Base-by-base conservation (phyloP, 2,797 vertebrate species). In the Bucorvus abyssinicus region DNA sequence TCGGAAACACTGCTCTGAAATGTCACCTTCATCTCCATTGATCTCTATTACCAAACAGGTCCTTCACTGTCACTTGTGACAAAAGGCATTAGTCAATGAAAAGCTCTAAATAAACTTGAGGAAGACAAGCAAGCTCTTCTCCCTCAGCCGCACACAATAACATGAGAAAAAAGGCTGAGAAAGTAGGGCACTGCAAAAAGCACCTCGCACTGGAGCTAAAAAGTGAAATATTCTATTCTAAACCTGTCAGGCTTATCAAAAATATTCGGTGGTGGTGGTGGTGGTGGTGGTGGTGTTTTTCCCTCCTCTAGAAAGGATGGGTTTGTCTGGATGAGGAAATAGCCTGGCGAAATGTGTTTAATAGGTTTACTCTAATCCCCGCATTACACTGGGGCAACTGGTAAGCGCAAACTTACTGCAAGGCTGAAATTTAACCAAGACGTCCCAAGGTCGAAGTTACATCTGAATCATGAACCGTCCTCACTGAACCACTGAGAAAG, bases 81-180 rank as follows among this genome's bases (percentile, higher is more conserved):
- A 96, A 94, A 95, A 96, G 63, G 56, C 83, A 95, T 97, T 96
- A 94, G 85, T 96, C 85, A 96, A 95, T 53, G 70, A 80, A 90
- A 95, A 79, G 64, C 87, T 93, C 85, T 91, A 95, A 96, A 96
- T 94, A 96, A 93, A 96, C 91, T 68, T 40, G 14, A 81, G 60
- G 79, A 96, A 92, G 94, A 94, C 80, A 93, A 93, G 79, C 40
- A 85, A 92, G 67, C 23, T 88, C 74, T 84, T 92, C 56, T 93
- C 53, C 56, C 56, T 49, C 59, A 79, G 87, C 56, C 18, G 12
- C 59, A 82, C 32, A 88, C 27, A 91, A 73, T 69, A 95, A 94
- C 59, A 47, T 84, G 45, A 69, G 23, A 34, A 89, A 88, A 90
- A 80, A 53, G 18, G 8, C 59, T 26, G 12, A 77, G 52, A 91